A percentile compares a stretch with the other conserved stretches of the same genome.
These are phyloP conservation scores for Trichogramma dendrolimi DNA, from an alignment of 2,888 invertebrate genomes.

Conservation along the genomic window DNA sequence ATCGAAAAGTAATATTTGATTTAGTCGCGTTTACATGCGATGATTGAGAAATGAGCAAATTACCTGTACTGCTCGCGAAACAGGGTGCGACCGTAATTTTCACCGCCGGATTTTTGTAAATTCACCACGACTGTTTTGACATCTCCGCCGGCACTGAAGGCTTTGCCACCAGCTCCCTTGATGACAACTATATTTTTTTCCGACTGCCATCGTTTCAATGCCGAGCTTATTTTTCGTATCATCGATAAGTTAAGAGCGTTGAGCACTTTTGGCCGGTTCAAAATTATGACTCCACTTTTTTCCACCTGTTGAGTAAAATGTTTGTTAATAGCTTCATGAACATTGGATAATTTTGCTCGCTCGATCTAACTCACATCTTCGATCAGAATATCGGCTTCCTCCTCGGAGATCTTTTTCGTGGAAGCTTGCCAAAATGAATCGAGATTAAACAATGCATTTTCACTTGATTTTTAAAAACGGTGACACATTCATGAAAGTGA, in stretches of 20 bases:
- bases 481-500: too few species aligned
- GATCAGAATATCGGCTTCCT: too few species aligned
- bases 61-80: slow-evolving; percentile 74
- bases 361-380: too few species aligned
- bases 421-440: too few species aligned
- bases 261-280: slow-evolving; percentile 73
- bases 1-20: too few species aligned
- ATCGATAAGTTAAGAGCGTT: slow-evolving; percentile 75
- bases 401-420: too few species aligned
- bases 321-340: too few species aligned
- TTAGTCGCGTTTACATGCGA: too few species aligned
- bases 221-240: slow-evolving; percentile 70
- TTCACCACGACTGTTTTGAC: slow-evolving; percentile 67
- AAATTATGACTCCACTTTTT: slow-evolving; percentile 64
- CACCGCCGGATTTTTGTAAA: slow-evolving; percentile 43
- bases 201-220: slow-evolving; percentile 73
- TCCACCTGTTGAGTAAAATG: slow-evolving; percentile 42
- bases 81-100: slow-evolving; percentile 62
- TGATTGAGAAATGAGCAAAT: slow-evolving; percentile 35
- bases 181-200: slow-evolving; percentile 67
- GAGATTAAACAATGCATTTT: too few species aligned
- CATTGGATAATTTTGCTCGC: too few species aligned
- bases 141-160: slow-evolving; percentile 99
- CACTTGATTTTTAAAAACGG: too few species aligned
- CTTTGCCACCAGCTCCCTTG: slow-evolving; percentile 82